Base-by-base conservation (phyloP, 2,888 invertebrate species). In the Monoplex corrugatus region DNA sequence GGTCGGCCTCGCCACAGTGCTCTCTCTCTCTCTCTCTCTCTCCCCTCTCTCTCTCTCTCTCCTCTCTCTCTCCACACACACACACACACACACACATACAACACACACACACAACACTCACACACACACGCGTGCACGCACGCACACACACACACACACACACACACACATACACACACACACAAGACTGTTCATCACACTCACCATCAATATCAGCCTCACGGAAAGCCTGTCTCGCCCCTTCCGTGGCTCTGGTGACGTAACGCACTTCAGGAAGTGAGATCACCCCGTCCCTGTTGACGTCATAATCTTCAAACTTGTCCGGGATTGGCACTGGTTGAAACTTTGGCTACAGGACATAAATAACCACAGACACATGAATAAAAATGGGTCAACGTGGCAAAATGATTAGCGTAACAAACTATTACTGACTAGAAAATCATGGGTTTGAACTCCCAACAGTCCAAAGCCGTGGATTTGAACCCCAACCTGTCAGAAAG, bases 291-390 rank as follows among this genome's bases (percentile, higher is more conserved):
- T 88, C 83, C 44, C n/a, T 68, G 68, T 88, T 83, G 83, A 88
- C 44, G 88, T 88, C 88, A 88, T 88, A 88, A 63, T 83, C 83
- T 23, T 83, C 83, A 83, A 83, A 88, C 23, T 35, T 63, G 23
- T 83, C 88, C 3, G 88, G 88, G 32, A 88, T 44, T 23, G 57
- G 68, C 83, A 88, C 88, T 19, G 88, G 88, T 35, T 80, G 83
- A n/a, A 88, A 88, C 68, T 44, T 23, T 1, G 82, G 88, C 83
- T 88, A 44, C 16, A 85, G n/a, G n/a, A n/a, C n/a, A n/a, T n/a
- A n/a, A n/a, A n/a, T n/a, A n/a, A n/a, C n/a, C n/a, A n/a, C n/a
- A n/a, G n/a, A n/a, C n/a, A n/a, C n/a, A n/a, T n/a, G n/a, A n/a
- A n/a, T n/a, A n/a, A n/a, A n/a, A n/a, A n/a, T n/a, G n/a, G n/a